A percentile compares a stretch with the other conserved stretches of the same genome.
These are phyloP conservation scores for Brachymystax lenok DNA, from an alignment of 2,797 vertebrate species.

Conservation along the genomic window DNA sequence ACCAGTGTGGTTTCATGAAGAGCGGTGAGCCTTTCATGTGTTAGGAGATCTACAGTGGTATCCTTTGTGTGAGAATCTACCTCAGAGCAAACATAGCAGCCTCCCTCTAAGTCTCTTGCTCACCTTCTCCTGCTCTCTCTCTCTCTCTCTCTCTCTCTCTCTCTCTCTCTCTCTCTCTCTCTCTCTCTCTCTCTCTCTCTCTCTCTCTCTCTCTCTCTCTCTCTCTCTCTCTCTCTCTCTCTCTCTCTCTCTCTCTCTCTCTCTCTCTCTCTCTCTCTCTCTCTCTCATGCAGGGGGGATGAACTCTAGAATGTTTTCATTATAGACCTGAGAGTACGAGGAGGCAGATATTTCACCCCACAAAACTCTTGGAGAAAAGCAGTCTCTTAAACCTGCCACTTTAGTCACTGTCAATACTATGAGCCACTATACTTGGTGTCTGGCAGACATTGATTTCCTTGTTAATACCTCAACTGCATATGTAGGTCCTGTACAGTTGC, in stretches of 20 bases:
- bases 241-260: slow-evolving; percentile 3
- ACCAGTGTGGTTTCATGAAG: neutral
- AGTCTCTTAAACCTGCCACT: neutral
- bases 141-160: neutral
- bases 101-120: neutral
- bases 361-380: neutral
- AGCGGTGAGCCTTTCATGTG: neutral
- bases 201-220: neutral
- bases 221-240: neutral
- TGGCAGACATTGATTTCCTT: neutral
- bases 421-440: no score
- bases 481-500: neutral
- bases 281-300: slow-evolving; percentile 19
- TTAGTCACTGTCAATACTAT: neutral
- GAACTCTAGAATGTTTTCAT: slow-evolving; percentile 16
- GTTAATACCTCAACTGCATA: neutral
- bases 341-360: neutral
- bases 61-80: neutral
- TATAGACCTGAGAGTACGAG: neutral
- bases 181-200: slow-evolving; percentile 1
- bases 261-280: neutral
- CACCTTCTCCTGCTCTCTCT: neutral
- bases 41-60: slow-evolving; percentile 1
- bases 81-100: slow-evolving; percentile 7
- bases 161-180: slow-evolving; percentile 1